A percentile compares a stretch with the other conserved stretches of the same genome.
Conservation (phyloP, 2,888 invertebrate species). For the Apodemia hepburni region DNA sequence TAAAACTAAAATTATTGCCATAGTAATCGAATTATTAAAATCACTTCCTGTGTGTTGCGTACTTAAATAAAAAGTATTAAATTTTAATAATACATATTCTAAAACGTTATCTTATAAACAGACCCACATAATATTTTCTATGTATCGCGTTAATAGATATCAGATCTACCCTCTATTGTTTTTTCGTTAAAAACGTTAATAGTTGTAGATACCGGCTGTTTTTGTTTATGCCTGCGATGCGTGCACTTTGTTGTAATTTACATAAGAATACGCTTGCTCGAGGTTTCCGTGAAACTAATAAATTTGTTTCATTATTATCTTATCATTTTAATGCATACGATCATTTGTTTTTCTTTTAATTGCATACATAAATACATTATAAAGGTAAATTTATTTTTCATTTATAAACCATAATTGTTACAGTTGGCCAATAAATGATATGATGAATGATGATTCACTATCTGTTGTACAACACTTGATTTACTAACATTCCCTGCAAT, state of each 20-base stretch:
- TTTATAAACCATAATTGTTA: too few species aligned
- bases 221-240: conserved; percentile 42
- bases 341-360: conserved; percentile 4
- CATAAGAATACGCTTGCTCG: conserved; percentile 43
- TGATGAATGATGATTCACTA: too few species aligned
- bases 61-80: too few species aligned
- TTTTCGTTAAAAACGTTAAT: conserved; percentile 42
- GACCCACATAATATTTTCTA: conserved; percentile 15
- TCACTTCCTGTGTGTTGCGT: too few species aligned
- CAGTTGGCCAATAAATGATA: too few species aligned
- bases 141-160: conserved; percentile 14
- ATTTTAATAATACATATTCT: conserved; percentile 1
- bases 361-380: neutral
- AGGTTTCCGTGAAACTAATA: conserved; percentile 39
- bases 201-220: conserved; percentile 44
- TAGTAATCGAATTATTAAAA: too few species aligned
- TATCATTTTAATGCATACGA: conserved; percentile 39
- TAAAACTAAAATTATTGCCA: too few species aligned
- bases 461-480: too few species aligned
- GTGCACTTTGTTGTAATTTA: conserved; percentile 46
- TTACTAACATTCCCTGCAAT: too few species aligned
- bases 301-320: conserved; percentile 46
- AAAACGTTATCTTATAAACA: neutral
- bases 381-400: neutral
- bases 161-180: conserved; percentile 18